These are phyloP conservation scores for Drosophila meridionalis DNA, from an alignment of 2,888 invertebrate genomes.

Conservation along the genomic window DNA sequence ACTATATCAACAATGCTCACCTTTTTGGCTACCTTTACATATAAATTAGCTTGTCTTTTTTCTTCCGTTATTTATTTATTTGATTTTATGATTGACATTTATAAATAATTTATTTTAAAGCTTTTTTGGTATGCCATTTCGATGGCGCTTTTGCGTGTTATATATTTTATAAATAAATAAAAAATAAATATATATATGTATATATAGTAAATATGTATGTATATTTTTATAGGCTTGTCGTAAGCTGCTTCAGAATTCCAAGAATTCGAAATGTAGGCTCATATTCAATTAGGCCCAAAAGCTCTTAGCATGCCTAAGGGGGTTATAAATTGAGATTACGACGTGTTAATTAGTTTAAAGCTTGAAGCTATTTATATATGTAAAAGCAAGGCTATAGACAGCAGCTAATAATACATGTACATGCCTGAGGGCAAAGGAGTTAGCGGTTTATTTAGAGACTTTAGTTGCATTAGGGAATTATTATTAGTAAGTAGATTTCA, in stretches of 20 bases:
- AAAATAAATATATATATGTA: neutral
- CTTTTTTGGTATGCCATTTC: neutral
- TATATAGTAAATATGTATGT: neutral
- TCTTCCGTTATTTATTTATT: neutral
- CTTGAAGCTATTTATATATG: neutral
- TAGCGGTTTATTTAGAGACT: neutral
- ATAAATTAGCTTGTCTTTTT: neutral
- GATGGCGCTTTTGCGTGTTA: neutral
- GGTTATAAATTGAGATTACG: neutral
- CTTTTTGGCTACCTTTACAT: neutral
- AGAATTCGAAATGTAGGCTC: neutral
- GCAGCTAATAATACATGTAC: neutral
- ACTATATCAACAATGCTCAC: neutral
- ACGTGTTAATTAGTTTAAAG: neutral
- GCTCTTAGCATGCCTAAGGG: neutral
- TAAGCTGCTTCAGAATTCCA: neutral
- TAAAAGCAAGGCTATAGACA: neutral
- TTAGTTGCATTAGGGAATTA: neutral
- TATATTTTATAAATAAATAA: neutral
- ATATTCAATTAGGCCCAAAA: neutral
- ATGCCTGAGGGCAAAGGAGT: neutral
- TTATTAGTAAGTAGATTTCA: neutral
- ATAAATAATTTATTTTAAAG: conserved; percentile 10
- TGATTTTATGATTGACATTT: conserved; percentile 2
- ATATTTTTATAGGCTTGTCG: neutral